phyloP scores from a whole-genome alignment of 2,113 vertebrate species.

The Synchiropus splendidus region DNA sequence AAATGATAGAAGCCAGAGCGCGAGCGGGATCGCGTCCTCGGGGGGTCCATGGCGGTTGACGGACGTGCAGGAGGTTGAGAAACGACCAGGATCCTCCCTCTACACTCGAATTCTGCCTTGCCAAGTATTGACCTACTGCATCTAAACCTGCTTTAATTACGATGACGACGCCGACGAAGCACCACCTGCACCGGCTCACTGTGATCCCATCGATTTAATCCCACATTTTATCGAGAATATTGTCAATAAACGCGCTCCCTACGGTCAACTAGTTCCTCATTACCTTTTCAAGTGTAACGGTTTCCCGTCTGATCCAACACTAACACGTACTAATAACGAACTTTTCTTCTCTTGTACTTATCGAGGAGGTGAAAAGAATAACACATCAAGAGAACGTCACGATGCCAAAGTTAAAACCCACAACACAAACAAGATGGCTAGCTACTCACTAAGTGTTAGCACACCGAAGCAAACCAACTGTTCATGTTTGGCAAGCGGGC shows the following conservation, averaged over 20 bases:
- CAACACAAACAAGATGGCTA: slow-evolving; percentile 49
- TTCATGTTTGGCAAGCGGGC: background rate
- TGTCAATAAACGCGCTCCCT: too few relatives aligned
- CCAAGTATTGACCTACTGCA: slow-evolving; percentile 26
- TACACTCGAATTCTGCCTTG: slow-evolving; percentile 19
- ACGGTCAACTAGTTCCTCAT: too few relatives aligned
- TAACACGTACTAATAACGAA: too few relatives aligned
- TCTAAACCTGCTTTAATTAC: slow-evolving; percentile 23
- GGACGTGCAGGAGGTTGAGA: slow-evolving; percentile 22
- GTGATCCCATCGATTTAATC: too few relatives aligned
- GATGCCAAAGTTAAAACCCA: slow-evolving; percentile 15
- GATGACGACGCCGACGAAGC: too few relatives aligned
- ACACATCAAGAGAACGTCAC: slow-evolving; percentile 1
- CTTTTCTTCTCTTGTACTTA: background rate
- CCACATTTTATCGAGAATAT: too few relatives aligned
- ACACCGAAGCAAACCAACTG: slow-evolving; percentile 16
- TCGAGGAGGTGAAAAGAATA: background rate
- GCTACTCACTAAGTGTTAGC: slow-evolving; percentile 35
- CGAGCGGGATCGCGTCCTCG: slow-evolving; percentile 71
- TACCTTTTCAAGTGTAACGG: too few relatives aligned
- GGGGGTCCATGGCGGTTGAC: slow-evolving; percentile 65
- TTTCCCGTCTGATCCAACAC: too few relatives aligned
- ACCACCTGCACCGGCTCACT: too few relatives aligned
- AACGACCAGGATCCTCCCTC: slow-evolving; percentile 27
- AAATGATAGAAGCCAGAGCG: slow-evolving; percentile 72